Conservation (phyloP, 2,888 invertebrate genomes). For the Mayetiola destructor region DNA sequence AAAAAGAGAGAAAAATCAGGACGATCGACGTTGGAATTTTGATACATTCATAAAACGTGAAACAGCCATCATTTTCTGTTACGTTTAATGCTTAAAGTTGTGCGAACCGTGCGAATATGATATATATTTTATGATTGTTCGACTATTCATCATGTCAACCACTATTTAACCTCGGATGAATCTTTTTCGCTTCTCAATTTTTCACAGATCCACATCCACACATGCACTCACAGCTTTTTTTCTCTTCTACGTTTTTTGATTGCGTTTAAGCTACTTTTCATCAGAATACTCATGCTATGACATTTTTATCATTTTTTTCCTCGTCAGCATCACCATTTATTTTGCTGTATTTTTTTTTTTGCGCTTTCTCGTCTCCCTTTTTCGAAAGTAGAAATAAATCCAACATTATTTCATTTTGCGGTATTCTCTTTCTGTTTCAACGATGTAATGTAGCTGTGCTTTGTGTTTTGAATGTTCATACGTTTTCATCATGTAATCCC, state of each 20-base stretch:
- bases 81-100: background rate
- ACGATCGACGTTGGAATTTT: background rate
- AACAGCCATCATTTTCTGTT: no score
- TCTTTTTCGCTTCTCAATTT: background rate
- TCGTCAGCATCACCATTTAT: no score
- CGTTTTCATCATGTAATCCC: slow-evolving; percentile 7
- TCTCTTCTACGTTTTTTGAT: background rate
- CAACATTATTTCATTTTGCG: no score
- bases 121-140: slow-evolving; percentile 6
- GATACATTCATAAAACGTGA: no score
- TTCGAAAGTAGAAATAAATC: no score
- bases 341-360: background rate
- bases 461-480: background rate
- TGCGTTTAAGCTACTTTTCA: background rate
- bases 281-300: background rate
- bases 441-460: background rate
- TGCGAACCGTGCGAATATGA: background rate
- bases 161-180: background rate
- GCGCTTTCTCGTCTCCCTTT: background rate
- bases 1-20: background rate
- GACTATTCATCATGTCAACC: background rate
- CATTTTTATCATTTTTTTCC: background rate
- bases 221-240: background rate
- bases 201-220: background rate
- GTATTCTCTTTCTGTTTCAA: no score